These are phyloP conservation scores for Drosophila paulistorum DNA, from an alignment of 1,140 invertebrate genomes.

Conservation along the genomic window DNA sequence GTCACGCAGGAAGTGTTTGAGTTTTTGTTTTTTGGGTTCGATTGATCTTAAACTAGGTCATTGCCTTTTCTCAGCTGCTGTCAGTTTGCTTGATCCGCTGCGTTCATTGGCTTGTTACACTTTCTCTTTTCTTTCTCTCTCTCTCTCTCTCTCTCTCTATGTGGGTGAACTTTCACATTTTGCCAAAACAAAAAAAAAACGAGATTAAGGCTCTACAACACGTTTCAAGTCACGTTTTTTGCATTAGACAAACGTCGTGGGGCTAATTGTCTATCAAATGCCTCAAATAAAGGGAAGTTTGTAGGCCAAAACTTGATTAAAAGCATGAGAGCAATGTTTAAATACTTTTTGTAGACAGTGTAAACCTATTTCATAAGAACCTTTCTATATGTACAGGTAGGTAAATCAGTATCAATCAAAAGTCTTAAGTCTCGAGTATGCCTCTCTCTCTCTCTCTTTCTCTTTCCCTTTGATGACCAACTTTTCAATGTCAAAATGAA, in stretches of 20 bases:
- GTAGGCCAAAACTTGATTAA: too few relatives aligned
- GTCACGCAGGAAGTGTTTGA: constrained; percentile 65
- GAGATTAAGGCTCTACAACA: constrained; percentile 31
- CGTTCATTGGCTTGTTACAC: constrained; percentile 63
- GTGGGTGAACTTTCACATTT: constrained; percentile 81
- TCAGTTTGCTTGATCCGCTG: constrained; percentile 39
- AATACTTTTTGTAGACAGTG: too few relatives aligned
- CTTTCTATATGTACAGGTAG: neutral
- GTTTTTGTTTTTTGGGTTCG: neutral
- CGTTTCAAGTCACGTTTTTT: constrained; percentile 75
- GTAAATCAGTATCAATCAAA: constrained; percentile 14
- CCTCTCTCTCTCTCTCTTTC: too few relatives aligned
- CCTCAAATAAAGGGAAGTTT: neutral
- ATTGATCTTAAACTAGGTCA: constrained; percentile 70
- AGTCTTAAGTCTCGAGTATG: too few relatives aligned
- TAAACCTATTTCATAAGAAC: too few relatives aligned
- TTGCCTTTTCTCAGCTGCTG: constrained; percentile 60
- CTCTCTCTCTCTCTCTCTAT: constrained; percentile 24
- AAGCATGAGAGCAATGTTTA: too few relatives aligned
- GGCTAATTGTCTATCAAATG: constrained; percentile 39
- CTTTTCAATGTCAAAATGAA: constrained; percentile 76
- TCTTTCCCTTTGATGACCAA: constrained; percentile 46
- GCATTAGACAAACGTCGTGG: constrained; percentile 32
- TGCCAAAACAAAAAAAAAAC: constrained; percentile 31
- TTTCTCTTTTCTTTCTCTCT: constrained; percentile 69